Evolutionary conservation across 2,888 invertebrate genomes (phyloP).

Genomic region (Alviniconcha strummeri): DNA sequence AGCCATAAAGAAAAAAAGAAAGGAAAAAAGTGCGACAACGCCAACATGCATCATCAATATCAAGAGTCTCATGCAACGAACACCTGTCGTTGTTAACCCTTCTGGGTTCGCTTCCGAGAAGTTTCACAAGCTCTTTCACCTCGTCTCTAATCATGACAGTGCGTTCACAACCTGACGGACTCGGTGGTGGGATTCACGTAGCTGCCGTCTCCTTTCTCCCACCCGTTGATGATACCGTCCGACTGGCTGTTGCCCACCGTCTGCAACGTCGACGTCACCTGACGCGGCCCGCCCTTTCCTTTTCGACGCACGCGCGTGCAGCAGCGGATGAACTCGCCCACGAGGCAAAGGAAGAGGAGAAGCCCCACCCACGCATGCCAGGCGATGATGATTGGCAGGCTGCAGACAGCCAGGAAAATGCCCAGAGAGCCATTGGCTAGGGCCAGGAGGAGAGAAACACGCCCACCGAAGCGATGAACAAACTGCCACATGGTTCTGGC

Average conservation of each 20-base stretch:
- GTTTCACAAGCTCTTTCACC: no score
- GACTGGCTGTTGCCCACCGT: not conserved
- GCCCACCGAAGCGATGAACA: slow-evolving; percentile 45
- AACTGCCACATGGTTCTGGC: slow-evolving; percentile 47
- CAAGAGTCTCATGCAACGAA: not conserved
- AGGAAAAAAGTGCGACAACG: not conserved
- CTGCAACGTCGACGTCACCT: not conserved
- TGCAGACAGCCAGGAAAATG: slow-evolving; percentile 46
- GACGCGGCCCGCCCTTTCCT: not conserved
- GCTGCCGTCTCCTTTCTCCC: slow-evolving; percentile 15
- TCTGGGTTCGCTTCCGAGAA: not conserved
- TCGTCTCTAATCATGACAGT: not conserved
- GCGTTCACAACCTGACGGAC: slow-evolving; percentile 3
- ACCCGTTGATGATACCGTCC: slow-evolving; percentile 20
- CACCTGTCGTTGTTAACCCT: not conserved
- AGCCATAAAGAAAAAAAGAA: not conserved
- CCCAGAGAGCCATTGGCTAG: slow-evolving; percentile 52
- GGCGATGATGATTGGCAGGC: slow-evolving; percentile 42
- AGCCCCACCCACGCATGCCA: slow-evolving; percentile 52
- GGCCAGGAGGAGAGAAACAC: slow-evolving; percentile 43
- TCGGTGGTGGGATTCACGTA: slow-evolving; percentile 9
- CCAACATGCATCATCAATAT: not conserved
- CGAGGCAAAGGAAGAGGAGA: slow-evolving; percentile 39
- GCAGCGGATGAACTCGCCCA: slow-evolving; percentile 32
- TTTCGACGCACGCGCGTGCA: slow-evolving; percentile 11